Base-by-base conservation (phyloP, 1,140 invertebrate species). In the Helicoverpa armigera region DNA sequence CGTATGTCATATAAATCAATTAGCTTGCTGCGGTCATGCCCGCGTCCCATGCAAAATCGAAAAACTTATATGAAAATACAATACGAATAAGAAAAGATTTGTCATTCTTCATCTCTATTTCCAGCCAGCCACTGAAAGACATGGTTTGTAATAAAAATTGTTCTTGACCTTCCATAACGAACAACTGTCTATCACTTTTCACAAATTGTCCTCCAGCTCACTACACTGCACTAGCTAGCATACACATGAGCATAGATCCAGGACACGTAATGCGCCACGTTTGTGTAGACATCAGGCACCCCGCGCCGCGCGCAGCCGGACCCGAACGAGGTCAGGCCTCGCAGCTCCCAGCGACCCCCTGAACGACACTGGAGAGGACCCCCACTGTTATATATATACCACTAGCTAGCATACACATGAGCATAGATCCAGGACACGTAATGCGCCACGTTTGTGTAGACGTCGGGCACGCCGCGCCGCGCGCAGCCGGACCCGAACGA, bases 401-500 rank as follows among this genome's bases (percentile, higher is more conserved):
- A 54, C 88, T 89, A 95, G 18, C 89, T 94, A 63, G 91, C 91
- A n/a, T 94, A 93, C 51, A 96, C 93, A 67, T 96, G 95, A 11
- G 95, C 94, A 77, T 95, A 96, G 48, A 99, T 98, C 98, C 98
- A 99, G 4, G 97, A 96, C n/a, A 98, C 92, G 86, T 98, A 98
- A 89, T 97, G 97, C 0, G 97, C 97, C 35, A 98, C 96, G 85
- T 97, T 96, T 1, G 98, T 98, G 87, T 98, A 98, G 1, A 98
- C 98, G 82, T 98, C 98, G 0, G 98, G 97, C 80, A 97, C 98
- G 11, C 98, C 98, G 53, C 97, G 96, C 78, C 97, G 96, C 0
- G 98, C 98, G 91, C 98, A 99, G 31, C 98, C 98, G 0, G 98
- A 98, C 0, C 98, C 98, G 89, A 98, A 98, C 0, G 98, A 98